phyloP scores from a whole-genome alignment of 2,797 vertebrate genomes.

The Onychomys leucogaster region DNA sequence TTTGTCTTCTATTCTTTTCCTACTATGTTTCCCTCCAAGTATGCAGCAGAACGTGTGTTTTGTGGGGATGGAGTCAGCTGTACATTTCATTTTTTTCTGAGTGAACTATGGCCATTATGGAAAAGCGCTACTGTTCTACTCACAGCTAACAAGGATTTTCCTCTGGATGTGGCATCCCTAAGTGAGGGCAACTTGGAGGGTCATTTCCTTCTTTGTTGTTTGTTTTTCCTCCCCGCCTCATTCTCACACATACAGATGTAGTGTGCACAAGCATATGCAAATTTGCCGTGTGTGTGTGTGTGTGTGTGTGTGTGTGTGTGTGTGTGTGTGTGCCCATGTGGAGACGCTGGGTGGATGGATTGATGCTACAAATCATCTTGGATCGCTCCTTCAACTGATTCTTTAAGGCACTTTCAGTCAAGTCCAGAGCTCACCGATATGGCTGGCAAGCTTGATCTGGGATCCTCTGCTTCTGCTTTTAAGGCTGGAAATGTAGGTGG shows the following conservation, averaged over 20 bases:
- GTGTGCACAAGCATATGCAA: background rate
- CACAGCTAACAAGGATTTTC: background rate
- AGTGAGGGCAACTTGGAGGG: background rate
- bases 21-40: conserved; percentile 14
- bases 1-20: conserved; percentile 1
- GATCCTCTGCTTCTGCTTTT: background rate
- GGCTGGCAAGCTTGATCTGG: background rate
- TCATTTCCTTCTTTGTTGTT: background rate
- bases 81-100: background rate
- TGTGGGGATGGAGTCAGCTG: background rate
- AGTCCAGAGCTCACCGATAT: background rate
- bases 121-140: background rate
- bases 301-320: no score
- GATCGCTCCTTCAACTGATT: background rate
- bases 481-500: background rate
- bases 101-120: background rate
- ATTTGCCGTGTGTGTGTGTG: background rate
- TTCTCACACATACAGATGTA: background rate
- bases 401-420: background rate
- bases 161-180: background rate
- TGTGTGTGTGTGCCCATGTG: no score
- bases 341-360: background rate
- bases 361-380: background rate
- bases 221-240: accelerated
- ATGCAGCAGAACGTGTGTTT: conserved; percentile 8